Percentiles rank a stretch among this genome's conserved stretches.
phyloP scores from a whole-genome alignment of 2,888 invertebrate species.

The Dascillus cervinus region DNA sequence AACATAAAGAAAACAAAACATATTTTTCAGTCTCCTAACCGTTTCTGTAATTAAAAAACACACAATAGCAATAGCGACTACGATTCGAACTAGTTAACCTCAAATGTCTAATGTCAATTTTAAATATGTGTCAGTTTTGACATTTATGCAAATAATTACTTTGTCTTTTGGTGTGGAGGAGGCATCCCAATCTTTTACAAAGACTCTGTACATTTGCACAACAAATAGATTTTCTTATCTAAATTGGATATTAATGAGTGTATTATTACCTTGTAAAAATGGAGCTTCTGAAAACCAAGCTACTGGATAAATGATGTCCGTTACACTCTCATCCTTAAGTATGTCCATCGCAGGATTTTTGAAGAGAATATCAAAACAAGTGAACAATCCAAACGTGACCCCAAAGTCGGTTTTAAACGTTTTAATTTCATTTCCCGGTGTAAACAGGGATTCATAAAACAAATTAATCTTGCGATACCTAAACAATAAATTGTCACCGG shows the following conservation, averaged over 20 bases:
- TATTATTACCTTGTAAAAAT: slow-evolving; percentile 60
- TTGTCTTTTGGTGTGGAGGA: too few species aligned
- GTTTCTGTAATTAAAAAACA: too few species aligned
- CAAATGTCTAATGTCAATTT: too few species aligned
- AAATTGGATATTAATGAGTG: too few species aligned
- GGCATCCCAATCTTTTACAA: too few species aligned
- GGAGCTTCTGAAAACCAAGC: slow-evolving; percentile 82
- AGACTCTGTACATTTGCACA: neutral
- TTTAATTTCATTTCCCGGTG: slow-evolving; percentile 46
- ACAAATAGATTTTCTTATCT: neutral
- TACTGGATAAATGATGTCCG: slow-evolving; percentile 59
- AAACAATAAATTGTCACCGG: too few species aligned
- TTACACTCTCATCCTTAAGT: slow-evolving; percentile 37
- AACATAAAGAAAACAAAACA: too few species aligned
- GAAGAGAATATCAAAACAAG: slow-evolving; percentile 79
- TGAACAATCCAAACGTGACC: slow-evolving; percentile 70
- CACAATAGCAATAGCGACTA: too few species aligned
- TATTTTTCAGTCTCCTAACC: too few species aligned
- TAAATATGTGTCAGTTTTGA: too few species aligned
- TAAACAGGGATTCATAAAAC: slow-evolving; percentile 41
- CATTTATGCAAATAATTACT: too few species aligned
- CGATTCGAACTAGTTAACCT: too few species aligned
- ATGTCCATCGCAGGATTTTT: slow-evolving; percentile 55
- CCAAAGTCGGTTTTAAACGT: slow-evolving; percentile 69
- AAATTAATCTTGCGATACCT: slow-evolving; percentile 37